Percentiles rank a stretch among this genome's conserved stretches.
Conservation (phyloP, 2,888 invertebrate genomes). For the Orchestes rusci region DNA sequence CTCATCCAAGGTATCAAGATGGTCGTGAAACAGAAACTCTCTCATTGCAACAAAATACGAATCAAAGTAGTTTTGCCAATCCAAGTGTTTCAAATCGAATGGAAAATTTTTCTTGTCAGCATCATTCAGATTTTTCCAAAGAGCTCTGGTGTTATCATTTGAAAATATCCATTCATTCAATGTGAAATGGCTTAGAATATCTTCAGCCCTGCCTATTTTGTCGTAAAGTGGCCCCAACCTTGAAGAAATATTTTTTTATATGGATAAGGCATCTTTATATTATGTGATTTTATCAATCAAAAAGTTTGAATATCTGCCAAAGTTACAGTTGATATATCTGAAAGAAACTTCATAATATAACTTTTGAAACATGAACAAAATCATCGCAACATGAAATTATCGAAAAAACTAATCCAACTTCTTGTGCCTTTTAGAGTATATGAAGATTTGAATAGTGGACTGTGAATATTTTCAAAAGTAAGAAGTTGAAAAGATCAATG, state of each 20-base stretch:
- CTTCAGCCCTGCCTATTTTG: conserved; percentile 12
- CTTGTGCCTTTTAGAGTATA: too few species aligned
- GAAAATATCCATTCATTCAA: conserved; percentile 15
- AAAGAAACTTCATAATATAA: too few species aligned
- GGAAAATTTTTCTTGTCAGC: conserved; percentile 17
- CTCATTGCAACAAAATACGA: conserved; percentile 9
- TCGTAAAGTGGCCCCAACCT: conserved; percentile 12
- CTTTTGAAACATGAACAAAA: too few species aligned
- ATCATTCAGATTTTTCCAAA: conserved; percentile 13
- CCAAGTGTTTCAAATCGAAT: conserved; percentile 15
- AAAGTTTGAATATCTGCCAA: too few species aligned
- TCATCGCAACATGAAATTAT: not conserved
- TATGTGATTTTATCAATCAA: too few species aligned
- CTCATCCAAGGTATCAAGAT: conserved; percentile 16
- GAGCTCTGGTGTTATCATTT: conserved; percentile 5
- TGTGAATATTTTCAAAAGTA: too few species aligned
- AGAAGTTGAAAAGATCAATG: too few species aligned
- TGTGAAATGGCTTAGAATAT: conserved; percentile 10
- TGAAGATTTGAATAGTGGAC: too few species aligned
- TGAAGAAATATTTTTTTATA: conserved; percentile 9
- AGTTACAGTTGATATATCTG: too few species aligned
- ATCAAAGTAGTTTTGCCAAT: conserved; percentile 17
- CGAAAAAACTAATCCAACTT: too few species aligned
- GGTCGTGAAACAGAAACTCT: conserved; percentile 11
- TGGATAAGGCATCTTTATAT: too few species aligned